Evolutionary conservation across 2,888 invertebrate genomes (phyloP).

Genomic region (Allolobophora icterica): DNA sequence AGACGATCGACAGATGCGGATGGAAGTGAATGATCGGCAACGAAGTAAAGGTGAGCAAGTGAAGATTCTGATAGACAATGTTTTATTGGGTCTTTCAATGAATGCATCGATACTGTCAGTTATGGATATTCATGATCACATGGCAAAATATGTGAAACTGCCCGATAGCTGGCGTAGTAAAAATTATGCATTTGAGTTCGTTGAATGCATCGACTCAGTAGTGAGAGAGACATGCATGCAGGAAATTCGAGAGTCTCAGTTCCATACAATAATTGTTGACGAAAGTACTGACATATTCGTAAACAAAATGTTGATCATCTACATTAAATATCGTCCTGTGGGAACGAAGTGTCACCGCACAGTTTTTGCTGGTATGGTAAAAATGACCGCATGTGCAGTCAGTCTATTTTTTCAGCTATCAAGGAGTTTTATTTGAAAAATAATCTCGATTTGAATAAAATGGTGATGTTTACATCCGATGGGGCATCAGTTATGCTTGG

Average conservation of each 20-base stretch:
- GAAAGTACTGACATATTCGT: not conserved
- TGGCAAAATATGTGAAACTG: not conserved
- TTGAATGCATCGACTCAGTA: not conserved
- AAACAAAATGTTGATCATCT: not conserved
- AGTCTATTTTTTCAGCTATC: not conserved
- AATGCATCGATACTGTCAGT: conserved; percentile 12
- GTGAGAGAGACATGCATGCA: not conserved
- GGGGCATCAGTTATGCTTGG: conserved; percentile 9
- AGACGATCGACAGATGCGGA: not conserved
- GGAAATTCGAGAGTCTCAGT: not conserved
- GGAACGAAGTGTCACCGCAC: not conserved
- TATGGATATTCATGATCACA: not conserved
- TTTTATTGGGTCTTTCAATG: not conserved
- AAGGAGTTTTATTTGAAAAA: not conserved
- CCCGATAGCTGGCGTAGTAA: not conserved
- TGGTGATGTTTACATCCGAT: not conserved
- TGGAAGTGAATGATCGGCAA: not conserved
- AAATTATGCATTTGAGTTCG: not conserved
- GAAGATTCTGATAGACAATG: not conserved
- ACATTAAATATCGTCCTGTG: not conserved
- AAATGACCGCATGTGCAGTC: not conserved
- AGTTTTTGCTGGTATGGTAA: not conserved
- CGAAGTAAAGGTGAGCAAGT: not conserved
- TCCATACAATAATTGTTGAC: not conserved
- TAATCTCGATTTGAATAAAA: not conserved